Conservation (phyloP, 2,888 invertebrate genomes). For the Ectemnius lituratus region DNA sequence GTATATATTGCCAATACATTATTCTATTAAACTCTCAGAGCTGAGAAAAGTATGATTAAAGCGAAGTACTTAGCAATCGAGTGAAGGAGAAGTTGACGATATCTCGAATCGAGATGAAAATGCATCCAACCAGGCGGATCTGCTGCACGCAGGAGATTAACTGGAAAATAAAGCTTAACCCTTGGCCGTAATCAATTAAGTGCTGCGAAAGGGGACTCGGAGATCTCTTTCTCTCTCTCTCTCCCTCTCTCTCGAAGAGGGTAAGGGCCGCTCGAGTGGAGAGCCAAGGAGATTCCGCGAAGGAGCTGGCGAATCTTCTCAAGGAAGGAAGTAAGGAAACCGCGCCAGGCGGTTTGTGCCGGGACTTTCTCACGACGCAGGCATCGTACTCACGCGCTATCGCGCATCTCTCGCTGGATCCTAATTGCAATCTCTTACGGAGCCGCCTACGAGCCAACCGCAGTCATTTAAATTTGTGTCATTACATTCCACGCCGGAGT, state of each 20-base stretch:
- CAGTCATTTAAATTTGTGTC: conserved; percentile 69
- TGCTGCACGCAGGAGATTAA: conserved; percentile 26
- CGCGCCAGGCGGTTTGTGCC: conserved; percentile 33
- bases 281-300: conserved; percentile 24
- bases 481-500: conserved; percentile 55
- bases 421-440: conserved; percentile 66
- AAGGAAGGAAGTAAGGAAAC: conserved; percentile 66
- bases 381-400: conserved; percentile 50
- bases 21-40: too few species aligned
- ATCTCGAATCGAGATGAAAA: conserved; percentile 7
- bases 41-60: not conserved
- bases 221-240: not conserved
- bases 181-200: conserved; percentile 42
- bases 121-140: conserved; percentile 16
- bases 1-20: too few species aligned
- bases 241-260: not conserved
- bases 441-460: conserved; percentile 63
- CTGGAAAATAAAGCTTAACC: conserved; percentile 42
- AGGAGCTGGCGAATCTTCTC: conserved; percentile 49
- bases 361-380: conserved; percentile 66
- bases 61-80: not conserved
- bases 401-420: conserved; percentile 58
- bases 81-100: too few species aligned
- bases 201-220: conserved; percentile 25
- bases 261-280: too few species aligned